These are phyloP conservation scores for Ochotona princeps DNA, from an alignment of 2,113 vertebrate genomes.

Conservation along the genomic window DNA sequence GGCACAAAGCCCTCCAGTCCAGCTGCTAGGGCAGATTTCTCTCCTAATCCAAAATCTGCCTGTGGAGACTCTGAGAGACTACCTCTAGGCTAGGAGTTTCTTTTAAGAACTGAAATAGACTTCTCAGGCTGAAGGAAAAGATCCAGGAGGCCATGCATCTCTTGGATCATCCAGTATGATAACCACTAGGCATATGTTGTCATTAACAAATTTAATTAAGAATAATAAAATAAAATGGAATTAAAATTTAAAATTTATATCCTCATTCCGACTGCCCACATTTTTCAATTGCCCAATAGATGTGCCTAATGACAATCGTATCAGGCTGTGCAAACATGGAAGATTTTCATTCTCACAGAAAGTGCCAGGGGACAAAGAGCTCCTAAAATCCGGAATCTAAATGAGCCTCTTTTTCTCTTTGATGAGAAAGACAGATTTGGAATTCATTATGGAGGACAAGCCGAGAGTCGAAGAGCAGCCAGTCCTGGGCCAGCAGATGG, in stretches of 20 bases:
- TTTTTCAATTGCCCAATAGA: background rate
- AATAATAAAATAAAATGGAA: background rate
- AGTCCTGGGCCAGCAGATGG: background rate
- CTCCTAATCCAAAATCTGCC: background rate
- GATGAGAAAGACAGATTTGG: background rate
- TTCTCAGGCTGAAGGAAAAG: background rate
- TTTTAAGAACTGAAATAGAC: background rate
- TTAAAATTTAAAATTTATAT: conserved; percentile 5
- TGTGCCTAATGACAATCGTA: background rate
- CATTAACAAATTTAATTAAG: conserved; percentile 27
- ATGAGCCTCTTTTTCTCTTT: background rate
- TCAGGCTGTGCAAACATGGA: background rate
- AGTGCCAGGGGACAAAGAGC: background rate
- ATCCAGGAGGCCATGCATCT: background rate
- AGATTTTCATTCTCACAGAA: conserved; percentile 24
- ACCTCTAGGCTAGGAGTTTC: background rate
- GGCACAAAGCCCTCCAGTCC: background rate
- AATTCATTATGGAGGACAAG: background rate
- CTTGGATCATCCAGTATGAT: background rate
- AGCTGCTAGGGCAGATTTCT: background rate
- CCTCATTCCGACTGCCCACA: background rate
- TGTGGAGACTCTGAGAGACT: background rate
- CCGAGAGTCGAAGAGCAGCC: background rate
- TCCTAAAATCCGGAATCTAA: background rate
- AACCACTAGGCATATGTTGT: background rate